Base-by-base conservation (phyloP, 2,797 vertebrate species). In the Aulostomus chinensis region DNA sequence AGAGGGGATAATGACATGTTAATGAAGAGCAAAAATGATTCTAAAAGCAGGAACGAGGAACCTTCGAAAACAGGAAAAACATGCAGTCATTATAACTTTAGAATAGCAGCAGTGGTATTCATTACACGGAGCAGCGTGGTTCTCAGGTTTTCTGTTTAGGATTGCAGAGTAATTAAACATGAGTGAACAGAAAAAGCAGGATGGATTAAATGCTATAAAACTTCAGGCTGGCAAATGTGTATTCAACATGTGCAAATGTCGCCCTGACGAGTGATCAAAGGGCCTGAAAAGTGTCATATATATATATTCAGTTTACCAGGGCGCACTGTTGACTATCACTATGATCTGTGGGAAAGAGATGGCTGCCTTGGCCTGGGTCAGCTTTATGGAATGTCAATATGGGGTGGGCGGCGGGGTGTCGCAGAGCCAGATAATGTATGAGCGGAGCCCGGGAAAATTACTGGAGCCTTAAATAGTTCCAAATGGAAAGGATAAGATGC, bases 351-450 rank as follows among this genome's bases (percentile, higher is more conserved):
- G 79, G 87, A 86, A 86, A 69, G 73, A 73, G 42, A 58, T 54
- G 77, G 57, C 68, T 73, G 73, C 62, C 62, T 78, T 63, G 75
- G 68, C 76, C 70, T 16, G 62, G 76, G 81, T 87, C 83, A 82
- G 51, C 78, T 76, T 79, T 76, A 81, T 78, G 78, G 85, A 89
- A 87, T 87, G 83, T 84, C 83, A 86, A 80, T 86, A 81, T 71
- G 72, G 62, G 52, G 40, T 31, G 35, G 63, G 37, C 24, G 60
- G 50, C 37, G 41, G 58, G 68, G 38, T 52, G 48, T 53, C 35
- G 34, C 46, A 47, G 60, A 39, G 57, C 17, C 35, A 26, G 63
- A 72, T 85, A 83, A 86, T 84, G 71, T 77, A 78, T 62, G 81
- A 81, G 70, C 71, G 54, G 40, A 78, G 72, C 67, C 54, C 40